Percentiles rank a stretch among this genome's conserved stretches.
phyloP scores from a whole-genome alignment of 1,140 invertebrate species.

The Philotrypesis tridentata region DNA sequence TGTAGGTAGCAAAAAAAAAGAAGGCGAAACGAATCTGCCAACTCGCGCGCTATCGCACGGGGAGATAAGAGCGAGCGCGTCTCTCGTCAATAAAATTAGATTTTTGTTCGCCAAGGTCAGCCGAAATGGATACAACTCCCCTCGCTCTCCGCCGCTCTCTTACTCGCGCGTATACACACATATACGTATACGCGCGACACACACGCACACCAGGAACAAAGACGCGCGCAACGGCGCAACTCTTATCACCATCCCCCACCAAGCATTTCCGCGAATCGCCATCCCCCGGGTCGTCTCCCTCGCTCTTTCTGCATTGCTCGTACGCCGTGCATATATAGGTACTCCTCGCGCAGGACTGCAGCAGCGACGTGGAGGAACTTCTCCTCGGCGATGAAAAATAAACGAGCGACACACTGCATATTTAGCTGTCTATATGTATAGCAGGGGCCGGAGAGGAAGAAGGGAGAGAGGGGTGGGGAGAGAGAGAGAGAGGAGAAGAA shows the following conservation, averaged over 20 bases:
- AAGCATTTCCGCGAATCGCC: not conserved
- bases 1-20: too few relatives aligned
- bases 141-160: constrained; percentile 32
- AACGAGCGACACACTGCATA: not conserved
- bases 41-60: too few relatives aligned
- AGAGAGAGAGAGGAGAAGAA: not conserved
- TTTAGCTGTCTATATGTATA: not conserved
- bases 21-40: too few relatives aligned
- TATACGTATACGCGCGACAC: not conserved
- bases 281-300: too few relatives aligned
- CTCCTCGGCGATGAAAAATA: too few relatives aligned
- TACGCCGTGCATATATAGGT: too few relatives aligned
- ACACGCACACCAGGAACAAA: not conserved
- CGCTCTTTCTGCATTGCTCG: too few relatives aligned
- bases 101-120: constrained; percentile 37
- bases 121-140: constrained; percentile 49
- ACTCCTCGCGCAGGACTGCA: not conserved
- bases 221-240: not conserved
- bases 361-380: not conserved
- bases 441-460: constrained; percentile 43
- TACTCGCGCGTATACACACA: too few relatives aligned
- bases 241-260: not conserved
- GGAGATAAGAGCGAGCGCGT: constrained; percentile 49
- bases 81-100: constrained; percentile 50
- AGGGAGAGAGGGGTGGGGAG: not conserved